Evolutionary conservation across 1,140 invertebrate species (phyloP), one percentile per base, ranked within the genome.

Genomic region (Ephestia elutella): DNA sequence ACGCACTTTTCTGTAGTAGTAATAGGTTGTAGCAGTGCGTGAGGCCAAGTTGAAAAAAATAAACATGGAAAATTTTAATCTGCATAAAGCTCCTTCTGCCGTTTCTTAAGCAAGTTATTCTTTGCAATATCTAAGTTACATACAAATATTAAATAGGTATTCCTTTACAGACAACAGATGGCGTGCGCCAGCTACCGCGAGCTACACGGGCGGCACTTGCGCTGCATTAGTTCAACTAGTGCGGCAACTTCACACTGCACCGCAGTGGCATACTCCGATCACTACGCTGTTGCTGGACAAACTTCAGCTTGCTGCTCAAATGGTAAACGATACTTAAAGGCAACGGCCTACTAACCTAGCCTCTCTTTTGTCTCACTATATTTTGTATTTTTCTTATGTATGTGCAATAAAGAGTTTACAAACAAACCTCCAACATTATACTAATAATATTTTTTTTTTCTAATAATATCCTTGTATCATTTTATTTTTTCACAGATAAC

Each of bases 181-280:
- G 86, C 81, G 86, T 10, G 86, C 86, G 1, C 79, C 82, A 0
- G 82, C 84, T 0, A 88, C 86, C 0, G 80, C 81, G 1, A 86
- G 82, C 54, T 85, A 87, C 62, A 87, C 86, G n/a, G 86, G 84
- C 10, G 68, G 65, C 0, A 79, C 74, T 8, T 83, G 82, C 63
- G 81, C 76, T 0, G 80, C 75, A n/a, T 57, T 85, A 17, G 77
- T 81, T 10, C 70, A 73, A 25, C 63, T 88, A 4, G 58, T 88
- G 20, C 69, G 82, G 0, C 73, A 75, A 15, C 57, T 88, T 57
- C 80, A 86, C 64, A n/a, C 72, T 18, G 67, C 78, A 38, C 69
- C 81, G 30, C 82, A 78, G 51, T 88, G 86, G 86, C 80, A 86
- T 65, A 70, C 58, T 8, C 82, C 84, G 0, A 57, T 88, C 5